Conservation (phyloP, 2,797 vertebrate genomes). For the Rhyacichthys aspro region DNA sequence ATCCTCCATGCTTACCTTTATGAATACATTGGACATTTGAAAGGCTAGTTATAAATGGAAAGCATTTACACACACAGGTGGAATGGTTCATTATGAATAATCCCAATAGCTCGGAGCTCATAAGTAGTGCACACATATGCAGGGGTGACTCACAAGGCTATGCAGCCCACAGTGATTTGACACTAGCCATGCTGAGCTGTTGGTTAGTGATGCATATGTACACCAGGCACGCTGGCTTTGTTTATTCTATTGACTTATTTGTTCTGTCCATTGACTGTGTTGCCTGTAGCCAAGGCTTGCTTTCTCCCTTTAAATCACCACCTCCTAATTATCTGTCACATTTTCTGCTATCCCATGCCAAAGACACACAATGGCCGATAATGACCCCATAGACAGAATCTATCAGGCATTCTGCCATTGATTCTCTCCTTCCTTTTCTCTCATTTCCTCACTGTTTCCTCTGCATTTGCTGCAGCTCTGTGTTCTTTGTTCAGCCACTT, state of each 20-base stretch:
- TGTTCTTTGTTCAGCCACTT: constrained; percentile 41
- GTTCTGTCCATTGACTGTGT: constrained; percentile 80
- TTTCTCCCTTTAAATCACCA: constrained; percentile 81
- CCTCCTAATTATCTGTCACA: constrained; percentile 87
- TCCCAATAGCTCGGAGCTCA: constrained; percentile 49
- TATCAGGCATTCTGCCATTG: constrained; percentile 78
- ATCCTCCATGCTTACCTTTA: constrained; percentile 8
- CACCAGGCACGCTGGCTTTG: constrained; percentile 78
- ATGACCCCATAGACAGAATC: constrained; percentile 83
- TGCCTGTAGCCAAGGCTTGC: constrained; percentile 74
- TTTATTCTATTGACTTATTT: constrained; percentile 86
- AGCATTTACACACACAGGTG: constrained; percentile 46
- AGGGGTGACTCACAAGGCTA: constrained; percentile 48
- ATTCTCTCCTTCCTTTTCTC: constrained; percentile 51
- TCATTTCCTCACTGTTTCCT: constrained; percentile 46
- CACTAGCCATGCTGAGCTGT: constrained; percentile 60
- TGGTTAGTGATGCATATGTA: constrained; percentile 75
- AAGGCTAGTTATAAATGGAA: constrained; percentile 42
- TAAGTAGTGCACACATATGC: constrained; percentile 51
- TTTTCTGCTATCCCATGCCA: constrained; percentile 81
- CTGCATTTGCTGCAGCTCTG: constrained; percentile 22
- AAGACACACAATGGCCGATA: constrained; percentile 84
- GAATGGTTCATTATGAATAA: constrained; percentile 49
- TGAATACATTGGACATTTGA: constrained; percentile 33
- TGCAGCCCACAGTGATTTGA: constrained; percentile 56